phyloP scores from a whole-genome alignment of 2,888 invertebrate species.

The Congeria kusceri region DNA sequence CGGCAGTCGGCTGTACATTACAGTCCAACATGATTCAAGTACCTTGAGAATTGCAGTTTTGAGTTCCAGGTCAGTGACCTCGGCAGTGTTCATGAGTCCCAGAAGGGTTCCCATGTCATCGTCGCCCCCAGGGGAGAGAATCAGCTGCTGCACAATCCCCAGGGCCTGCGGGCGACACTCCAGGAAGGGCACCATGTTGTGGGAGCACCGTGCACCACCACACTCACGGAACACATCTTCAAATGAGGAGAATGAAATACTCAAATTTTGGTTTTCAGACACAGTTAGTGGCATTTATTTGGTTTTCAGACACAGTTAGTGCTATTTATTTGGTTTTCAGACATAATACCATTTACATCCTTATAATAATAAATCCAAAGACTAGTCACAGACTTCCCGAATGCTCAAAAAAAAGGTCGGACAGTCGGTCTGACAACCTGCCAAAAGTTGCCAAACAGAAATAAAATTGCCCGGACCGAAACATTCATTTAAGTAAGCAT shows the following conservation, averaged over 20 bases:
- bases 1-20: background rate
- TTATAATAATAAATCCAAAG: too few relatives aligned
- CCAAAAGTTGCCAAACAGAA: too few relatives aligned
- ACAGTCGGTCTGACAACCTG: too few relatives aligned
- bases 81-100: conserved; percentile 96
- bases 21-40: too few relatives aligned
- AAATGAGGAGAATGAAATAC: background rate
- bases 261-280: background rate
- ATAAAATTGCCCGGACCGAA: too few relatives aligned
- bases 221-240: conserved; percentile 94
- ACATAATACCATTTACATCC: too few relatives aligned
- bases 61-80: conserved; percentile 91
- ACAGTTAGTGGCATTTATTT: too few relatives aligned
- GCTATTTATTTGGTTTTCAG: too few relatives aligned
- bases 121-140: conserved; percentile 93
- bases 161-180: conserved; percentile 92
- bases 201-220: conserved; percentile 96
- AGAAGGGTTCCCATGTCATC: conserved; percentile 97
- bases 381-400: too few relatives aligned
- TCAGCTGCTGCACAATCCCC: conserved; percentile 86
- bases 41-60: conserved; percentile 93
- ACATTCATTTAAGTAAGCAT: too few relatives aligned
- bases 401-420: too few relatives aligned
- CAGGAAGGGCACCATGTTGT: conserved; percentile 89
- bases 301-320: too few relatives aligned